A percentile compares a stretch with the other conserved stretches of the same genome.
Conservation (phyloP, 2,797 vertebrate species). For the Periophthalmus magnuspinnatus region DNA sequence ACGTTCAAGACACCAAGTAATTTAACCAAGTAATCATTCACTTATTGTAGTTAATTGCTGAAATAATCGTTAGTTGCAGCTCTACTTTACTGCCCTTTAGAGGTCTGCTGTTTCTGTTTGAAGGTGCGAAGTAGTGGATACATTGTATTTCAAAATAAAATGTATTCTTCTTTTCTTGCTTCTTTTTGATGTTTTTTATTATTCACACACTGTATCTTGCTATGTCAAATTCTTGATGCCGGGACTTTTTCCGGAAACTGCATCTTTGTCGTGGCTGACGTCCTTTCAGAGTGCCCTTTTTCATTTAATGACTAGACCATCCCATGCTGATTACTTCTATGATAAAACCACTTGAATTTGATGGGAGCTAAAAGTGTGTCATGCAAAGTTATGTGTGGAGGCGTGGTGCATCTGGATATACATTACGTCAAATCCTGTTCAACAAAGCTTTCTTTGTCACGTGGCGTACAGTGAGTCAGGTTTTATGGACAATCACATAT, state of each 20-base stretch:
- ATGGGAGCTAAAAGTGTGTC: conserved; percentile 52
- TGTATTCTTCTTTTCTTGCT: background rate
- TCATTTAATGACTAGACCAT: conserved; percentile 32
- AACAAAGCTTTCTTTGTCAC: conserved; percentile 58
- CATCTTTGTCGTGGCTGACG: conserved; percentile 36
- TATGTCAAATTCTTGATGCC: conserved; percentile 11
- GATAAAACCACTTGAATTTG: conserved; percentile 23
- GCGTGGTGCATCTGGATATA: conserved; percentile 41
- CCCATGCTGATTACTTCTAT: background rate
- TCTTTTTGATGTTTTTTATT: background rate
- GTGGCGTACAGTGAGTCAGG: conserved; percentile 50
- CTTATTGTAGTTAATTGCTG: no score
- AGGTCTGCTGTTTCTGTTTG: no score
- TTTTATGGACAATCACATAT: conserved; percentile 38
- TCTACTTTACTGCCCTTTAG: no score
- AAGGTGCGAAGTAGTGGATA: no score
- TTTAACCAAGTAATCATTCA: no score
- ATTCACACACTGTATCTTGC: conserved; percentile 1
- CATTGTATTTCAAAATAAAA: background rate
- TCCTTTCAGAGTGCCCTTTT: conserved; percentile 27
- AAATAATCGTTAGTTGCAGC: no score
- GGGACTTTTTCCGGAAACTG: conserved; percentile 12
- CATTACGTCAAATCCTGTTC: conserved; percentile 49
- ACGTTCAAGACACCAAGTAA: no score
- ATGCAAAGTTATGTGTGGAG: conserved; percentile 52